Evolutionary conservation across 2,797 vertebrate genomes (phyloP).

Genomic region (Sparidentex hasta): DNA sequence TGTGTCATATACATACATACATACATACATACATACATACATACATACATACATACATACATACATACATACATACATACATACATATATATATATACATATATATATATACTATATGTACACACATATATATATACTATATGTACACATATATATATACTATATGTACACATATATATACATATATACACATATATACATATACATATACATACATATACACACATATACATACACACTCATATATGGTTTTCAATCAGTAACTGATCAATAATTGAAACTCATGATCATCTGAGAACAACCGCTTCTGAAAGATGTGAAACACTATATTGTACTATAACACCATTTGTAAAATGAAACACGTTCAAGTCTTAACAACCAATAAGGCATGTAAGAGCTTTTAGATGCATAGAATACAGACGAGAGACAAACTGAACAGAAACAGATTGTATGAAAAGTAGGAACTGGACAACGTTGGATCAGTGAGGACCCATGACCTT

Average conservation of each 20-base stretch:
- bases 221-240: too few relatives aligned
- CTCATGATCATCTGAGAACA: constrained; percentile 4
- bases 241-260: constrained; percentile 26
- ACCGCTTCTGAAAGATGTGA: constrained; percentile 20
- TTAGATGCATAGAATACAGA: constrained; percentile 53
- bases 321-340: constrained; percentile 23
- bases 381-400: constrained; percentile 57
- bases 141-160: too few relatives aligned
- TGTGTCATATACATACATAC: too few relatives aligned
- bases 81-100: too few relatives aligned
- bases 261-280: constrained; percentile 14
- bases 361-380: constrained; percentile 39
- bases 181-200: too few relatives aligned
- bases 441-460: constrained; percentile 9
- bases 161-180: too few relatives aligned
- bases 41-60: too few relatives aligned
- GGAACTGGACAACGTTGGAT: not conserved
- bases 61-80: too few relatives aligned
- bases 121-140: too few relatives aligned
- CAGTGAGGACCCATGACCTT: not conserved
- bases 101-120: too few relatives aligned
- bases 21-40: too few relatives aligned
- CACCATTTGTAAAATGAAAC: constrained; percentile 36
- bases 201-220: too few relatives aligned
- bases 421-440: constrained; percentile 29